phyloP scores from a whole-genome alignment of 2,113 vertebrate genomes.

The Onychorhynchus coronatus region DNA sequence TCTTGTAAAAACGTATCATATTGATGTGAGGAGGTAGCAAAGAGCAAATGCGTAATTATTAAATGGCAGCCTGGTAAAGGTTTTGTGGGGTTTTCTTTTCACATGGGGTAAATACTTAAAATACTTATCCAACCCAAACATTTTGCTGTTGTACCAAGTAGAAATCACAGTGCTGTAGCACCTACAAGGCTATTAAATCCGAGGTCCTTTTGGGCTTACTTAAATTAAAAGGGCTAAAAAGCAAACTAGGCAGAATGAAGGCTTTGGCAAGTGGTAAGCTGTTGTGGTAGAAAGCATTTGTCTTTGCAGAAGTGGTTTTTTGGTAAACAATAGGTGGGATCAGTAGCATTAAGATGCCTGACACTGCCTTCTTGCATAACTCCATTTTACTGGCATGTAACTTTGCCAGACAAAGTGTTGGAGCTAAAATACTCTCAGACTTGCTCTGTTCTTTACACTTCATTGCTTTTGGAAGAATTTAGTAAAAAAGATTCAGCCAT shows the following conservation, averaged over 20 bases:
- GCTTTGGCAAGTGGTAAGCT: not conserved
- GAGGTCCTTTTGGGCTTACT: not conserved
- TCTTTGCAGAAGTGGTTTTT: not conserved
- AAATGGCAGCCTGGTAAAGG: not conserved
- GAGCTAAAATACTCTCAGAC: not conserved
- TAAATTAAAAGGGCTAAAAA: not conserved
- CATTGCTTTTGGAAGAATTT: not conserved
- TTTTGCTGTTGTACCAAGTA: not conserved
- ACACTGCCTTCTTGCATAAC: not conserved
- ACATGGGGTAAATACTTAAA: not conserved
- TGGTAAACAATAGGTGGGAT: not conserved
- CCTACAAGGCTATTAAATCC: not conserved
- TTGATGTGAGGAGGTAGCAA: not conserved
- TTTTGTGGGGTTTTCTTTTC: not conserved
- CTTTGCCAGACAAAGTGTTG: not conserved
- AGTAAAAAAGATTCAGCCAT: not conserved
- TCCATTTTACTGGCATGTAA: not conserved
- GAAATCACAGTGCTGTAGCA: not conserved
- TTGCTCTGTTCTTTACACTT: not conserved
- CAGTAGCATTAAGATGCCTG: not conserved
- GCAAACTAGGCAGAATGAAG: not conserved
- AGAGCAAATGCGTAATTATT: not conserved
- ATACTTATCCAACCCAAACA: not conserved
- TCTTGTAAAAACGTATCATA: not conserved
- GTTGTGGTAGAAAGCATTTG: not conserved